Conservation (phyloP, 2,888 invertebrate species). For the Balanococcus diminutus region DNA sequence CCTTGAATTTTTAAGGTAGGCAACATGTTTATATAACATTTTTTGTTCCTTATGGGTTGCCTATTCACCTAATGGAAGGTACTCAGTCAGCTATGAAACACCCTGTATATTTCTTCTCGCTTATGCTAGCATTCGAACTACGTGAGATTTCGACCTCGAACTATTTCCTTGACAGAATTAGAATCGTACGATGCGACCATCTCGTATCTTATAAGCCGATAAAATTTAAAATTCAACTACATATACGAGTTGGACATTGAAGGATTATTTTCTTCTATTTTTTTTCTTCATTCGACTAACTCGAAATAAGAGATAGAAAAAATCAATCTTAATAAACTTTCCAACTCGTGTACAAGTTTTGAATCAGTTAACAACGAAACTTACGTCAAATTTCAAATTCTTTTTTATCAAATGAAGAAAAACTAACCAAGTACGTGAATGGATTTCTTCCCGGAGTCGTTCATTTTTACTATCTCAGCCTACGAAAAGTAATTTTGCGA, state of each 20-base stretch:
- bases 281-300: neutral
- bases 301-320: neutral
- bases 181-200: too few species aligned
- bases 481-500: neutral
- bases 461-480: neutral
- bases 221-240: neutral
- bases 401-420: constrained; percentile 17
- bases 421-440: constrained; percentile 18
- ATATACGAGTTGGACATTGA: neutral
- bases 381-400: neutral
- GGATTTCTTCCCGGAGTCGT: neutral
- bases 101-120: too few species aligned
- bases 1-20: too few species aligned
- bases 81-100: too few species aligned
- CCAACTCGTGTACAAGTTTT: neutral
- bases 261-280: neutral
- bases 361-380: neutral
- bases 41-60: too few species aligned
- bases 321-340: constrained; percentile 22
- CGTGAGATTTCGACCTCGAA: neutral
- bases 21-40: too few species aligned
- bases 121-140: neutral
- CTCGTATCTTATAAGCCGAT: neutral
- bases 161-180: neutral
- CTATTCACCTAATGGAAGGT: too few species aligned